These are phyloP conservation scores for Halictus ligatus DNA, from an alignment of 2,888 invertebrate genomes.

Conservation along the genomic window DNA sequence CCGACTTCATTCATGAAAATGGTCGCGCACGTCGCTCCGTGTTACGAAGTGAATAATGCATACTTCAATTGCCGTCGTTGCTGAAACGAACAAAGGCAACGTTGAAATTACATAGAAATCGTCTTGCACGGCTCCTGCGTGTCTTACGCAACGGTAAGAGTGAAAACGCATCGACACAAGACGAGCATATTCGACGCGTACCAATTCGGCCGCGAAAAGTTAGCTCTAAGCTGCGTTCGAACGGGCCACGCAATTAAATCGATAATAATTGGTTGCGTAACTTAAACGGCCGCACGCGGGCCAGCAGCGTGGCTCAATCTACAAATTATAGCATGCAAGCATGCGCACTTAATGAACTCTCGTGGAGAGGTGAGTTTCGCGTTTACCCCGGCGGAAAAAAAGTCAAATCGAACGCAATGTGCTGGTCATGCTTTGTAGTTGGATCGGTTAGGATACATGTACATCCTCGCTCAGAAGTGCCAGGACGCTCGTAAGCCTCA, in stretches of 20 bases:
- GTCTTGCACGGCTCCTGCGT: constrained; percentile 37
- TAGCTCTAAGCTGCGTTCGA: neutral
- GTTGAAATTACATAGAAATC: constrained; percentile 57
- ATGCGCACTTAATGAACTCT: neutral
- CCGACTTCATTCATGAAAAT: constrained; percentile 5
- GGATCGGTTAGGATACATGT: neutral
- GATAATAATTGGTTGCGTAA: constrained; percentile 5
- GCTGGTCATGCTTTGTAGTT: constrained; percentile 19
- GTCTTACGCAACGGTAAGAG: constrained; percentile 49
- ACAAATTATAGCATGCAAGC: neutral
- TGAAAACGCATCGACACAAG: constrained; percentile 54
- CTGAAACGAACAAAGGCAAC: constrained; percentile 39
- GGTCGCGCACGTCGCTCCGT: neutral
- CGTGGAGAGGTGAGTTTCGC: neutral
- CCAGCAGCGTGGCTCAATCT: constrained; percentile 5
- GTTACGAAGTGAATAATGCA: constrained; percentile 22
- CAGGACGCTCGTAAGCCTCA: no score
- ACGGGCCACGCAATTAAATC: neutral
- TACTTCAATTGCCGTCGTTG: constrained; percentile 28
- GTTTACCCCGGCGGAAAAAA: neutral
- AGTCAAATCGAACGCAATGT: neutral
- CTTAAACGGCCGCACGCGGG: neutral
- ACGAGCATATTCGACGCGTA: constrained; percentile 6
- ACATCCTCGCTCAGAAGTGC: no score
- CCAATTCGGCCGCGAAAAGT: neutral